Conservation (phyloP, 2,113 vertebrate genomes). For the Anguilla japonica region DNA sequence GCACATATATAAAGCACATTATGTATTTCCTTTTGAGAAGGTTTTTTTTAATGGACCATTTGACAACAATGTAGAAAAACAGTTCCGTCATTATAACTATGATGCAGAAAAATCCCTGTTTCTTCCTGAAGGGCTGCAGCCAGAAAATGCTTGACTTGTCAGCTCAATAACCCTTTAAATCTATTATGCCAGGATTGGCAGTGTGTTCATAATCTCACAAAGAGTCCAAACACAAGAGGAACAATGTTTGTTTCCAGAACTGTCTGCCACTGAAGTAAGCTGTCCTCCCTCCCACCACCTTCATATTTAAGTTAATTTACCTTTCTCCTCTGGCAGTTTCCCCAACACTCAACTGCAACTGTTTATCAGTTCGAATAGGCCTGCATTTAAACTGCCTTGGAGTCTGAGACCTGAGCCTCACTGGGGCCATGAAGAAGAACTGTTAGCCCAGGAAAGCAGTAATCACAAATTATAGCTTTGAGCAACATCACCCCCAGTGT, state of each 20-base stretch:
- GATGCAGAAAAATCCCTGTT: not conserved
- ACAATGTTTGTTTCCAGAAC: constrained; percentile 23
- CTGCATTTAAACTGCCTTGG: constrained; percentile 12
- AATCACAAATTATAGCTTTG: constrained; percentile 16
- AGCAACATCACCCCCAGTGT: not conserved
- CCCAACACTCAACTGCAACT: constrained; percentile 7
- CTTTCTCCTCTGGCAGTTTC: constrained; percentile 20
- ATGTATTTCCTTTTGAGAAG: not conserved
- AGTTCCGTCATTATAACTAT: not conserved
- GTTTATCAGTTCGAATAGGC: constrained; percentile 14
- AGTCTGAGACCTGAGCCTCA: not conserved
- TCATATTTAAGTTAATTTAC: constrained; percentile 16
- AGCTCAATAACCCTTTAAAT: constrained; percentile 18
- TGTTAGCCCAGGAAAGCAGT: constrained; percentile 17
- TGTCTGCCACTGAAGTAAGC: constrained; percentile 13
- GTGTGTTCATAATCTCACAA: constrained; percentile 18
- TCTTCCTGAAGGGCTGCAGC: not conserved
- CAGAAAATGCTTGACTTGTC: not conserved
- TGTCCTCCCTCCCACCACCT: constrained; percentile 22
- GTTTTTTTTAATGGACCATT: not conserved
- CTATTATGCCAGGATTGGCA: constrained; percentile 19
- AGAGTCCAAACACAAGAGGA: not conserved
- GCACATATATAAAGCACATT: too few relatives aligned
- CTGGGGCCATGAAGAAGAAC: not conserved
- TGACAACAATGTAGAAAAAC: not conserved